Percentiles rank a stretch among this genome's conserved stretches.
Conservation (phyloP, 2,797 vertebrate genomes). For the Hyperoplus immaculatus region DNA sequence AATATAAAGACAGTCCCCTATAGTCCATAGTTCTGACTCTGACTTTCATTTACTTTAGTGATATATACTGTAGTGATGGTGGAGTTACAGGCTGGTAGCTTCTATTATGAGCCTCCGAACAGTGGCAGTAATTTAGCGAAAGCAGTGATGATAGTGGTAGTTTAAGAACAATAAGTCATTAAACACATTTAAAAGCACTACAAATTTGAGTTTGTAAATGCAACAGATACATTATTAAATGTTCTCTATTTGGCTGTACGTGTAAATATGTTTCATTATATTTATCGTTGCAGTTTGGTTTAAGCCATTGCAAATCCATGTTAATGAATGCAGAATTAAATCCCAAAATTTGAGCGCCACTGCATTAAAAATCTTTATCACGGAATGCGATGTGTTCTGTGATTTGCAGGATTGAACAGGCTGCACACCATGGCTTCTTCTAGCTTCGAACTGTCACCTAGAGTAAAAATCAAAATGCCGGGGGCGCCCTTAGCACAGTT, state of each 20-base stretch:
- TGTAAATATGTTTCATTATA: background rate
- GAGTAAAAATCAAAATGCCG: slow-evolving; percentile 7
- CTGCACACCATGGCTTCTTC: slow-evolving; percentile 45
- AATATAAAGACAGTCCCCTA: too few relatives aligned
- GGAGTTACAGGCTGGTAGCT: background rate
- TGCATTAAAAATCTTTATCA: background rate
- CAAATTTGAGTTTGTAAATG: background rate
- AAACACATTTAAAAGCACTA: background rate
- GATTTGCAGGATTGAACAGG: slow-evolving; percentile 50
- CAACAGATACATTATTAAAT: background rate
- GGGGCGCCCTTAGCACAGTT: too few relatives aligned
- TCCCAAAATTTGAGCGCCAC: background rate
- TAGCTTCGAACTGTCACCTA: slow-evolving; percentile 61
- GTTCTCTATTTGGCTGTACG: background rate
- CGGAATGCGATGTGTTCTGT: background rate
- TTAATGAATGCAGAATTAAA: background rate
- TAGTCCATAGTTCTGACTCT: too few relatives aligned
- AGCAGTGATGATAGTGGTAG: too few relatives aligned
- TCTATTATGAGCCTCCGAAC: background rate
- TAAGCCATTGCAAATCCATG: background rate
- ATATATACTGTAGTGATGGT: background rate
- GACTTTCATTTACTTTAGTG: background rate
- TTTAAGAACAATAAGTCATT: background rate
- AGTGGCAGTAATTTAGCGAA: too few relatives aligned
- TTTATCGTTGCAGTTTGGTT: background rate